Conservation (phyloP, 2,113 vertebrate genomes). For the Pandion haliaetus region DNA sequence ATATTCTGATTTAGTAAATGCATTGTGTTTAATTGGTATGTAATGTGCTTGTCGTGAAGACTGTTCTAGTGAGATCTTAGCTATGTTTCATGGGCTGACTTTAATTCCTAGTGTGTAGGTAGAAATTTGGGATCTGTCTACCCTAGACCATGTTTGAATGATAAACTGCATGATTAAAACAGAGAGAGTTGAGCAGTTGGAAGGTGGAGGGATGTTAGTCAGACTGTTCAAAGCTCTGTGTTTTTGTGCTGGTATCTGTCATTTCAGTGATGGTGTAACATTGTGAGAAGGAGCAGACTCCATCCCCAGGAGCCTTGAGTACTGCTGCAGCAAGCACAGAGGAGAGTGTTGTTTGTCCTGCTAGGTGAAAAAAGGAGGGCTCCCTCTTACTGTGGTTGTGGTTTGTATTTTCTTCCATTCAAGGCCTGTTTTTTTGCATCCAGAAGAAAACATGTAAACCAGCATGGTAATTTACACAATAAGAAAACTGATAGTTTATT, state of each 20-base stretch:
- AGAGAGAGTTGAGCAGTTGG: neutral
- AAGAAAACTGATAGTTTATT: neutral
- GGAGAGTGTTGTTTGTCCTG: neutral
- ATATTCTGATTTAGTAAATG: neutral
- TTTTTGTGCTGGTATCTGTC: neutral
- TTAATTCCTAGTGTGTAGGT: neutral
- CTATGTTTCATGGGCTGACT: neutral
- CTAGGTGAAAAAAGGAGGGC: neutral
- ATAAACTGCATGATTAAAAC: neutral
- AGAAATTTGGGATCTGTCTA: neutral
- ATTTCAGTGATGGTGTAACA: neutral
- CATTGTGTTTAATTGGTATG: neutral
- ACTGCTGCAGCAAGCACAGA: neutral
- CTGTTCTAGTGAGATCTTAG: neutral
- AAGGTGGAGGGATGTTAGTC: neutral
- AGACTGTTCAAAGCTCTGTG: neutral
- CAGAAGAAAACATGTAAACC: neutral
- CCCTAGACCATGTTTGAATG: neutral
- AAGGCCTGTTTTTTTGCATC: neutral
- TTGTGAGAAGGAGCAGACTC: neutral
- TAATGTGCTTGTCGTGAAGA: neutral
- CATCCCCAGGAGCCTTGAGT: neutral
- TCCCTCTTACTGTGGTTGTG: neutral
- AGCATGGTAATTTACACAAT: neutral
- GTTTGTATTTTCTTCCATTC: neutral